A percentile compares a stretch with the other conserved stretches of the same genome.
Conservation (phyloP, 2,113 vertebrate genomes). For the Lipophrys pholis region DNA sequence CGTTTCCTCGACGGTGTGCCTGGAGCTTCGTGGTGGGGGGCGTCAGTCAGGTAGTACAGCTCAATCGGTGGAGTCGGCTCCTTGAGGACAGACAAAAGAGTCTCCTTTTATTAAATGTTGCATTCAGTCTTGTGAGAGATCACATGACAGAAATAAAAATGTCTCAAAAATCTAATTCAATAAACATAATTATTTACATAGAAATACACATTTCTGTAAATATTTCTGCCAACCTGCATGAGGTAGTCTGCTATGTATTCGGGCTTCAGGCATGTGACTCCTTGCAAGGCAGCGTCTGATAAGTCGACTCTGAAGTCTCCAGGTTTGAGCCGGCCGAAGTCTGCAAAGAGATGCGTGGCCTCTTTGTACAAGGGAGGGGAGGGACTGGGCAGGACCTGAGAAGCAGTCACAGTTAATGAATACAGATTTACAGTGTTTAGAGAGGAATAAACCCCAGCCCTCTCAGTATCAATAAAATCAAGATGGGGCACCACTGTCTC, state of each 20-base stretch:
- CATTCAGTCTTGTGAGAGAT: no score
- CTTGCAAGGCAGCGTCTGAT: constrained; percentile 85
- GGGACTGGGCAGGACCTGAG: constrained; percentile 89
- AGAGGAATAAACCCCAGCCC: no score
- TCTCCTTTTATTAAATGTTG: background rate
- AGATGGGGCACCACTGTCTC: no score
- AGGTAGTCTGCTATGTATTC: constrained; percentile 98
- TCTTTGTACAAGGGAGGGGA: constrained; percentile 86
- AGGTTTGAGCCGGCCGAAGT: constrained; percentile 90
- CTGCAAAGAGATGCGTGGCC: constrained; percentile 92
- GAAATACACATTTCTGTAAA: no score
- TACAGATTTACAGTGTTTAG: background rate
- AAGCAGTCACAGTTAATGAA: background rate
- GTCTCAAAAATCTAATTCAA: no score
- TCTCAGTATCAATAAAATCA: no score
- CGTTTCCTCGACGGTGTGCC: constrained; percentile 88
- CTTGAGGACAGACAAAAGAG: constrained; percentile 68
- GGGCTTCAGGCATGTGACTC: constrained; percentile 90
- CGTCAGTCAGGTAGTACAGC: constrained; percentile 85
- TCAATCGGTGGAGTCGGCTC: constrained; percentile 87
- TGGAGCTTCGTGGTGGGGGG: constrained; percentile 61
- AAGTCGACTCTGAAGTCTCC: constrained; percentile 85
- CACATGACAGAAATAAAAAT: no score
- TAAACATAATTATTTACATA: no score
- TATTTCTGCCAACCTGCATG: constrained; percentile 85